phyloP scores from a whole-genome alignment of 2,797 vertebrate genomes.

The Pteropus rufus region DNA sequence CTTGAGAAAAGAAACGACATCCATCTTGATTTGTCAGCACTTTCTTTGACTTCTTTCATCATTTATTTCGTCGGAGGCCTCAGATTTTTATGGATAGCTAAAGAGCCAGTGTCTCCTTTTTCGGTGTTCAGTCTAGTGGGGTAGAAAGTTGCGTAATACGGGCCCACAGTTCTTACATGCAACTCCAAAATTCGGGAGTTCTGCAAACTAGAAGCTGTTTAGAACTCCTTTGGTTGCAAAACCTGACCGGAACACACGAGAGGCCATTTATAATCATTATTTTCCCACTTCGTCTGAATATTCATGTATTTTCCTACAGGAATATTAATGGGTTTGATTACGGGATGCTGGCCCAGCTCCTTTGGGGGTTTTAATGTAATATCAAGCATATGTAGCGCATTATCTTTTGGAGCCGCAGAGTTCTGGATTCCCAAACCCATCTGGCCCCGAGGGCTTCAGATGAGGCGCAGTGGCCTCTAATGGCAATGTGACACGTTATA shows the following conservation, averaged over 20 bases:
- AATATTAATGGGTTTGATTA: conserved; percentile 5
- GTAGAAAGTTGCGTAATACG: background rate
- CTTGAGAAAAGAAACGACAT: rapidly evolving
- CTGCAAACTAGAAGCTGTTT: background rate
- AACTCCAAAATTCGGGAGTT: background rate
- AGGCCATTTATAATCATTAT: background rate
- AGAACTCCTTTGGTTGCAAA: background rate
- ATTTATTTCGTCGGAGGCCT: background rate
- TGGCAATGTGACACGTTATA: rapidly evolving
- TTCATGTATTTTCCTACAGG: background rate
- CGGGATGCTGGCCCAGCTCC: background rate
- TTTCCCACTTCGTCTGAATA: background rate
- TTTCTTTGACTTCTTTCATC: background rate
- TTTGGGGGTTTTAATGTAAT: background rate
- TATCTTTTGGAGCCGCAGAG: background rate
- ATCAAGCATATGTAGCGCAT: rapidly evolving
- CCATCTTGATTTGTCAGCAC: too few relatives aligned
- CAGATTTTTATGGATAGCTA: rapidly evolving
- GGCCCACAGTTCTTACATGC: rapidly evolving
- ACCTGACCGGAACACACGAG: background rate
- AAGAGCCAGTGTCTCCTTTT: too few relatives aligned
- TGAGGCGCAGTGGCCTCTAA: background rate
- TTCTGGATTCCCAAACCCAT: background rate
- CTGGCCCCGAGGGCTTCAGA: background rate
- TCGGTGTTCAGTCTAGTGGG: background rate